These are phyloP conservation scores for Campylomormyrus tamandua DNA, from an alignment of 2,113 vertebrate genomes.

Conservation along the genomic window DNA sequence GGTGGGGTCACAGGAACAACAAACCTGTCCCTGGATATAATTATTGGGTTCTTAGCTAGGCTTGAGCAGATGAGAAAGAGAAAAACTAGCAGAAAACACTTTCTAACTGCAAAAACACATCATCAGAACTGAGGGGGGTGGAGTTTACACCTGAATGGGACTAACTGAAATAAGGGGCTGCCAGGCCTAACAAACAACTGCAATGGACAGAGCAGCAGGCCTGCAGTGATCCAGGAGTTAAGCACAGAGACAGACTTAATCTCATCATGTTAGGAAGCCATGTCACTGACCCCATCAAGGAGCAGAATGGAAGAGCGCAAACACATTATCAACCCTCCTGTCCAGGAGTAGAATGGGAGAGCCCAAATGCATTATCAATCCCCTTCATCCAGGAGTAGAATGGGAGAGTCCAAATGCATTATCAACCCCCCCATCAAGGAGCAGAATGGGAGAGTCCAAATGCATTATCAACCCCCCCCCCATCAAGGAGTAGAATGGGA, in stretches of 20 bases:
- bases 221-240: not conserved
- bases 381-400: not conserved
- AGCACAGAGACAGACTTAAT: not conserved
- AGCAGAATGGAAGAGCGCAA: not conserved
- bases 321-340: not conserved
- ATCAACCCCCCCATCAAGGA: not conserved
- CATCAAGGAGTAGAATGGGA: too few species aligned
- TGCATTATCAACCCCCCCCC: too few species aligned
- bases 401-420: not conserved
- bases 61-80: not conserved
- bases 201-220: not conserved
- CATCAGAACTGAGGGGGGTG: not conserved
- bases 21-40: too few species aligned
- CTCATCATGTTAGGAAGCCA: not conserved
- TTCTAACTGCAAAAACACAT: not conserved
- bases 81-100: not conserved
- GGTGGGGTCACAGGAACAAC: not conserved
- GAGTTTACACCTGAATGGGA: not conserved
- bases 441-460: too few species aligned
- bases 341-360: not conserved
- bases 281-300: not conserved
- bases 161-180: not conserved
- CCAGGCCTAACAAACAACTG: not conserved
- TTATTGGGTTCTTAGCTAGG: too few species aligned
- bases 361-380: not conserved